Percentiles rank a stretch among this genome's conserved stretches.
Evolutionary conservation across 2,113 vertebrate genomes (phyloP).

Genomic region (Merops nubicus): DNA sequence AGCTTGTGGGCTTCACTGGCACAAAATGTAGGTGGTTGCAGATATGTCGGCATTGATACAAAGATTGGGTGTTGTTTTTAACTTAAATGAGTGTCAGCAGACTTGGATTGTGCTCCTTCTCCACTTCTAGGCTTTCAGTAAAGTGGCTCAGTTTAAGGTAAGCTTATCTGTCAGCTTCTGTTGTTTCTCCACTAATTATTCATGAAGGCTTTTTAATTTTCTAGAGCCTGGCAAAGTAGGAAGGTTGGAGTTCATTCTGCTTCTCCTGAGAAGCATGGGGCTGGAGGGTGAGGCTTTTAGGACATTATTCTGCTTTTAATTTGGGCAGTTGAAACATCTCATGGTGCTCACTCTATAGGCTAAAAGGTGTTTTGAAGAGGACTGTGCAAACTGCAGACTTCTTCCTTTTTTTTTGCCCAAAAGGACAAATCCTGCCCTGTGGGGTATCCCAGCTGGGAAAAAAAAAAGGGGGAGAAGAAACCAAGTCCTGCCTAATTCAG

Average conservation of each 20-base stretch:
- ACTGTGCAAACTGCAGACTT: background rate
- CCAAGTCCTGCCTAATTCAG: background rate
- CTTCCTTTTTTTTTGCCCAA: background rate
- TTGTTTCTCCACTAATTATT: background rate
- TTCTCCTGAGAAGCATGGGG: background rate
- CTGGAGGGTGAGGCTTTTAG: background rate
- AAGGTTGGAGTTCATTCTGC: background rate
- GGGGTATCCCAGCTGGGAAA: background rate
- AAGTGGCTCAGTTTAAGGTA: background rate
- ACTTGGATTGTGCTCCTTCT: background rate
- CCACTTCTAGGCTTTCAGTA: background rate
- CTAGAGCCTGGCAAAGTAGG: no score
- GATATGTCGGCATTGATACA: background rate
- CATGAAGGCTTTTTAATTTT: background rate
- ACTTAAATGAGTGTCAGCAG: background rate
- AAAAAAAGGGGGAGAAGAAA: background rate
- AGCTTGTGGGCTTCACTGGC: constrained; percentile 28
- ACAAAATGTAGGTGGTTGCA: constrained; percentile 38
- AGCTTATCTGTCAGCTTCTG: background rate
- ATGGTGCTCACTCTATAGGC: no score
- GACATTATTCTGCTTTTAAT: background rate
- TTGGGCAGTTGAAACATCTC: background rate
- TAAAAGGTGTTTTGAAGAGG: background rate
- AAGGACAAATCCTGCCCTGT: background rate
- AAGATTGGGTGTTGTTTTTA: constrained; percentile 16